These are phyloP conservation scores for Apostichopus leukothele DNA, from an alignment of 53 echinoderm and acorn worm genomes.

Conservation along the genomic window DNA sequence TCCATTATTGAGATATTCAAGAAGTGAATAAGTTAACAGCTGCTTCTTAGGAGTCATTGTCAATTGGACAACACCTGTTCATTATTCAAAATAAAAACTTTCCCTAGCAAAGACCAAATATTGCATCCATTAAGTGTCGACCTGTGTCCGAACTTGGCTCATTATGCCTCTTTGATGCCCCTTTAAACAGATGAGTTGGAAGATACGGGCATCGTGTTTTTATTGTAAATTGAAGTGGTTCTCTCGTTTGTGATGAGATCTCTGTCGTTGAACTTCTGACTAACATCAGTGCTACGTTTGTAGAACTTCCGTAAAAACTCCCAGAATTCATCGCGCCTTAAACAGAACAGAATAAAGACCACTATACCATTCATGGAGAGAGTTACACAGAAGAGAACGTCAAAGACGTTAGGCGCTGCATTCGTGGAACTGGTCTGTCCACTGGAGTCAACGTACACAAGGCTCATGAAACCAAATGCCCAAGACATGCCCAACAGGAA, in stretches of 20 bases:
- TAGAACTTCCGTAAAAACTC: not conserved
- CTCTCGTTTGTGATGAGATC: conserved; percentile 5
- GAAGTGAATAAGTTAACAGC: too few relatives aligned
- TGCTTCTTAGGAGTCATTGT: too few relatives aligned
- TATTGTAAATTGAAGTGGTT: not conserved
- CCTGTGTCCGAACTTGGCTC: too few relatives aligned
- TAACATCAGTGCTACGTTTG: not conserved
- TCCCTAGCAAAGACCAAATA: too few relatives aligned
- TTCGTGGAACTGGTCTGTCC: not conserved
- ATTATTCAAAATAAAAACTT: too few relatives aligned
- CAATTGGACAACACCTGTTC: too few relatives aligned
- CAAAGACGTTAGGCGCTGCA: conserved; percentile 18
- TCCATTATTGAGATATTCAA: too few relatives aligned
- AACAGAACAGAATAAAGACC: conserved; percentile 32
- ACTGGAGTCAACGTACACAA: conserved; percentile 19
- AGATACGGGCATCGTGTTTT: conserved; percentile 2
- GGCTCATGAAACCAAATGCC: conserved; percentile 39
- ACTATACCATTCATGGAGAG: conserved; percentile 37
- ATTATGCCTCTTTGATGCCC: too few relatives aligned
- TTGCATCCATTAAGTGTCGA: too few relatives aligned
- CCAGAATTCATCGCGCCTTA: conserved; percentile 41
- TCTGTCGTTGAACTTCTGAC: not conserved
- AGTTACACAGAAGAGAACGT: conserved; percentile 39
- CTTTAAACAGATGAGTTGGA: conserved; percentile 4
- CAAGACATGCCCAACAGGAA: conserved; percentile 33